Percentiles rank a stretch among this genome's conserved stretches.
Conservation (phyloP, 2,888 invertebrate species). For the Cactoblastis cactorum region DNA sequence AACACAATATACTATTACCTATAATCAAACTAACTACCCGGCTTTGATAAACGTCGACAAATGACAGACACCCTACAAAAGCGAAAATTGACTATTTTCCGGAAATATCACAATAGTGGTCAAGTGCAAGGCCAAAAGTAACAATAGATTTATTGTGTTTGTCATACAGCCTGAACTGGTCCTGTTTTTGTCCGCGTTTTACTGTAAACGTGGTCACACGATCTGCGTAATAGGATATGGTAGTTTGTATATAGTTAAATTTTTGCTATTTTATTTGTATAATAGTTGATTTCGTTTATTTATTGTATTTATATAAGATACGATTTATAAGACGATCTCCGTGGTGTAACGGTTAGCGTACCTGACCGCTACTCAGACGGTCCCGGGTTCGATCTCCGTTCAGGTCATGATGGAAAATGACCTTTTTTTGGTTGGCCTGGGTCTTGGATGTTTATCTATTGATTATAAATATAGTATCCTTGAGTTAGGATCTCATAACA, state of each 20-base stretch:
- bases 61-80: not conserved
- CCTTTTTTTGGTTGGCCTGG: too few species aligned
- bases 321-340: too few species aligned
- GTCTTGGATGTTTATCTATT: too few species aligned
- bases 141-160: constrained; percentile 28
- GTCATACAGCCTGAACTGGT: constrained; percentile 30
- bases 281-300: too few species aligned
- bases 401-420: too few species aligned
- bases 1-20: not conserved
- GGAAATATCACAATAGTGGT: constrained; percentile 10
- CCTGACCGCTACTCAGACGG: too few species aligned
- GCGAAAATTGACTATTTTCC: constrained; percentile 1
- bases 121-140: constrained; percentile 23
- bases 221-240: constrained; percentile 9
- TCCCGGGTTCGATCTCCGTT: too few species aligned
- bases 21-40: not conserved
- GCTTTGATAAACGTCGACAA: not conserved
- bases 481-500: too few species aligned
- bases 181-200: constrained; percentile 22
- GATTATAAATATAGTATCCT: too few species aligned
- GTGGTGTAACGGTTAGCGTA: too few species aligned
- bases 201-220: not conserved
- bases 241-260: not conserved
- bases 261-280: not conserved
- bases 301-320: too few species aligned